Conservation (phyloP, 1,140 invertebrate genomes). For the Goniozus legneri region DNA sequence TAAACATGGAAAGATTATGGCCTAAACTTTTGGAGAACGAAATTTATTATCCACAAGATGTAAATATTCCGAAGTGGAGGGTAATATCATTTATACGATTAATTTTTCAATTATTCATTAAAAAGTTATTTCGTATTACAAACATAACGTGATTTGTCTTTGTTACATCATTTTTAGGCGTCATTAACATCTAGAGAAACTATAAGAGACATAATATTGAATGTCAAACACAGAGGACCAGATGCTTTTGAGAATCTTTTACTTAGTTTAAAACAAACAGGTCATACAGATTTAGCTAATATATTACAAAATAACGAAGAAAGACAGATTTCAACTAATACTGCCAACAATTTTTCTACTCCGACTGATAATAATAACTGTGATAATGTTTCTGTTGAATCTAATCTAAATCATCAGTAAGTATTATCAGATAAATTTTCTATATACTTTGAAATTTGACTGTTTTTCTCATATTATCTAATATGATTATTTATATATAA, state of each 20-base stretch:
- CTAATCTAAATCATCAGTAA: conserved; percentile 12
- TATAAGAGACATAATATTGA: conserved; percentile 25
- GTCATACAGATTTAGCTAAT: conserved; percentile 26
- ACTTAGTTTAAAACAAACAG: conserved; percentile 25
- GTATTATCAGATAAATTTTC: conserved; percentile 1
- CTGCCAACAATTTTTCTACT: not conserved
- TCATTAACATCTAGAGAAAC: conserved; percentile 17
- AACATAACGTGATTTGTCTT: not conserved
- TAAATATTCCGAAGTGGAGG: conserved; percentile 33
- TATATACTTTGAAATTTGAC: conserved; percentile 1
- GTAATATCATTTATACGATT: conserved; percentile 17
- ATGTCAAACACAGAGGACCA: conserved; percentile 38
- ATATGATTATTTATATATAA: conserved; percentile 5
- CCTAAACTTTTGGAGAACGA: conserved; percentile 32
- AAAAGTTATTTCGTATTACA: not conserved
- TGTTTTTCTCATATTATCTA: not conserved
- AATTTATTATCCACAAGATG: conserved; percentile 34
- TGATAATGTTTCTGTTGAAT: conserved; percentile 1
- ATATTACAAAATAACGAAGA: conserved; percentile 26
- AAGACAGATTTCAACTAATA: too few species aligned
- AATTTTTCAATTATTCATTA: not conserved
- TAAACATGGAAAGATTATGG: conserved; percentile 29
- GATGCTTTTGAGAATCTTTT: conserved; percentile 33
- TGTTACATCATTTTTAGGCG: conserved; percentile 17
- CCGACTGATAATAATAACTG: conserved; percentile 5